Base-by-base conservation (phyloP, 2,888 invertebrate genomes). In the Minunthozetes semirufus region DNA sequence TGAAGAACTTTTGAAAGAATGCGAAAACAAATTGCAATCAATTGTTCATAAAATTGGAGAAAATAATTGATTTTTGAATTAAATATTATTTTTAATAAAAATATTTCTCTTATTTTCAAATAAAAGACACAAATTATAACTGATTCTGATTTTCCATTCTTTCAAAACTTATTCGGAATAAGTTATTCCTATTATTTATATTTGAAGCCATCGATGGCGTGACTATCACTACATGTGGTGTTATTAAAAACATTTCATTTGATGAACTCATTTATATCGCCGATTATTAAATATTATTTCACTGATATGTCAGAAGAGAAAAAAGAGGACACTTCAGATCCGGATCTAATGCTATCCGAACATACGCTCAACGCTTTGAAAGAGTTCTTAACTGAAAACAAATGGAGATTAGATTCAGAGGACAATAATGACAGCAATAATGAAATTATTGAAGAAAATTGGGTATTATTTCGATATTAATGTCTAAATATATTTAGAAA, bases 391-490 rank as follows among this genome's bases (percentile, higher is more conserved):
- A 81, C 83, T 4, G 91, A 92, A 81, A 89, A 89, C 81, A 84
- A 87, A 66, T 87, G 88, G 80, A 83, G 87, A 61, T 87, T 88
- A 79, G 86, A 86, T 77, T 27, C 25, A 17, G 78, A 83, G 88
- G 53, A 84, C 85, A 78, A 80, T 83, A 5, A 80, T 80, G 53
- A 77, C 29, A 78, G n/a, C 78, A 78, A 71, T 61, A 75, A n/a
- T n/a, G n/a, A n/a, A n/a, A n/a, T n/a, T 71, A 88, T 92, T 82
- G 88, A 90, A 78, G 93, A 93, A 83, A 87, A 93, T 83, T 93
- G 93, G 93, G 93, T 92, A 83, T 80, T n/a, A n/a, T n/a, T n/a
- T n/a, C n/a, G n/a, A n/a, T n/a, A n/a, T n/a, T n/a, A n/a, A n/a
- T n/a, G n/a, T n/a, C n/a, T n/a, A n/a, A n/a, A n/a, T n/a, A n/a